Evolutionary conservation across 2,113 vertebrate genomes (phyloP), one percentile per base, ranked within the genome.

Genomic region (Xiphias gladius): DNA sequence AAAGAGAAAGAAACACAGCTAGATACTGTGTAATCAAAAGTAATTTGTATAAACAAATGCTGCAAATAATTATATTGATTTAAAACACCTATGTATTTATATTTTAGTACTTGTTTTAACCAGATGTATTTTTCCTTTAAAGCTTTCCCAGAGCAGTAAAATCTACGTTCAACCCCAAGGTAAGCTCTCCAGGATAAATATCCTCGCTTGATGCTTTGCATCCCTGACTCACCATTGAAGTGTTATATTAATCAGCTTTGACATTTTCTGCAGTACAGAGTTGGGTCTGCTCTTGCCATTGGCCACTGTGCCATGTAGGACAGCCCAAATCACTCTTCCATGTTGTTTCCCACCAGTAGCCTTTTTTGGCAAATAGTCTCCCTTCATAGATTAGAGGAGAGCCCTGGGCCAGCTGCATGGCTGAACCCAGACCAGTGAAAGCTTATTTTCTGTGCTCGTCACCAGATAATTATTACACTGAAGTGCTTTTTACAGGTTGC

Each of bases 121-220:
- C 69, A 79, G 63, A 57, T 19, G 67, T 54, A 37, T 58, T 75
- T 43, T 32, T 19, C 88, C 80, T 89, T 93, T 91, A 41, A 91
- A 99, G 98, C 96, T 95, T 1, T 95, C 95, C 46, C 95, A 95
- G 19, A 93, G 91, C 88, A 94, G 85, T 74, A 97, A 97, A 94
- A 97, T 99, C 58, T 90, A 93, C 20, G 94, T 99, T 20, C 97
- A 98, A 71, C 94, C 95, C 61, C 98, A 99, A 98, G 98, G 98
- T 99, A 92, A 96, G 95, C 66, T 62, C 72, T 62, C 30, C 67
- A 74, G 71, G 76, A 87, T 82, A 67, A 80, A 75, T 50, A 75
- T 86, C 66, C 68, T 76, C 9, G 16, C 35, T 64, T 65, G 67
- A 79, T 68, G 35, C 70, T 70, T 61, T 79, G 79, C 66, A 65